Base-by-base conservation (phyloP, 1,140 invertebrate genomes). In the Leptopilina boulardi region DNA sequence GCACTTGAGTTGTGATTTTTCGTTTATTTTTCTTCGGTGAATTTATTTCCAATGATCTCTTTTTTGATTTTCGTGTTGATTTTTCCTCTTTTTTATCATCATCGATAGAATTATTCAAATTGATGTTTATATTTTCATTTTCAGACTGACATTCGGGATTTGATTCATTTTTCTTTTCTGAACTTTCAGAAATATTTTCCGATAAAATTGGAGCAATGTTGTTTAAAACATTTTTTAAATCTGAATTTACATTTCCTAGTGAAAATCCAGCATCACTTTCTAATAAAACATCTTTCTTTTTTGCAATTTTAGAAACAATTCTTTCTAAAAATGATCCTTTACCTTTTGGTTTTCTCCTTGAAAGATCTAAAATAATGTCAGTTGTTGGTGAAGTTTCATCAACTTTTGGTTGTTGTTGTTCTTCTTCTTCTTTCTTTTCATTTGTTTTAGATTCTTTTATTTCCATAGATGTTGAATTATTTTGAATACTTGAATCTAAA, bases 251-350 rank as follows among this genome's bases (percentile, higher is more conserved):
- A 13, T 8, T 66, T 30, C 26, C 59, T 10, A 66, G 26, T 4
- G 59, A 66, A 34, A 66, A 66, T 15, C 21, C 59, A 26, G 26
- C 23, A 66, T 89, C 88, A 1, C 81, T 80, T 11, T 89, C 87
- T 6, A 90, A 71, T 15, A 86, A 71, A n/a, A 86, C 88, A 15
- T 91, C 89, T 70, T 91, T 91, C 30, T 91, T 85, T 47, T 90
- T 89, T 0, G 89, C 90, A 26, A 91, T 91, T 56, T 91, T 91
- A 0, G 90, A 91, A 0, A 91, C 90, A 4, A 91, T 91, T 82
- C 89, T 90, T 72, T 90, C 88, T 1, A 89, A 72, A 42, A 89
- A 90, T 3, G 89, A 89, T 4, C 88, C 87, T n/a, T 90, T 90
- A 0, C 86, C 86, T 19, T 86, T 88, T 1, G 83, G 81, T 26